These are phyloP conservation scores for Halcyon malimbica DNA, from an alignment of 2,113 vertebrate species.

Conservation along the genomic window DNA sequence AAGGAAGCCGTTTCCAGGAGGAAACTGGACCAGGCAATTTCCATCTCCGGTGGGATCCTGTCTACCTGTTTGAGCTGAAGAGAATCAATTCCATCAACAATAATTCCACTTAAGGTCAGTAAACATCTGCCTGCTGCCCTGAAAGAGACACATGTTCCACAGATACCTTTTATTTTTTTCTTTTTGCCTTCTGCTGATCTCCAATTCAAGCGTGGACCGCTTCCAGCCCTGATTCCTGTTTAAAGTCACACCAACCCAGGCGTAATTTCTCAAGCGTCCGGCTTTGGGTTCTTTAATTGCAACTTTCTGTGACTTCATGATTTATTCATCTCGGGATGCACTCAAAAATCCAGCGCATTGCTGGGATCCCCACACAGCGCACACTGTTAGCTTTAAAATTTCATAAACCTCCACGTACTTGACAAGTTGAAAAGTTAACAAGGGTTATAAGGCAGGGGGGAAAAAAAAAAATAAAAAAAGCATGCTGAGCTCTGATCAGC, in stretches of 20 bases:
- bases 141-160: background rate
- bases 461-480: background rate
- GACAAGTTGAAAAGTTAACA: conserved; percentile 64
- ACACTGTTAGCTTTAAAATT: conserved; percentile 65
- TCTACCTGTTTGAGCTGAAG: background rate
- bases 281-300: conserved; percentile 43
- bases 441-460: conserved; percentile 26
- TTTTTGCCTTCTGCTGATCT: background rate
- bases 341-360: conserved; percentile 26
- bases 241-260: background rate
- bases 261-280: background rate
- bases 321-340: conserved; percentile 68
- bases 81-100: background rate
- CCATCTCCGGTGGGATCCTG: background rate
- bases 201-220: background rate
- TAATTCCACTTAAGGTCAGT: background rate
- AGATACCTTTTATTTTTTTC: background rate
- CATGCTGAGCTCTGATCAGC: conserved; percentile 34
- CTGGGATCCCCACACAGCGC: conserved; percentile 26
- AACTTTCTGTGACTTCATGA: conserved; percentile 53
- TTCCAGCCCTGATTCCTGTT: background rate
- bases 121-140: background rate
- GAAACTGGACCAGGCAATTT: background rate
- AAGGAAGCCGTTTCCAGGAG: background rate
- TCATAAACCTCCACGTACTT: conserved; percentile 53